Evolutionary conservation across 2,888 invertebrate species (phyloP).

Genomic region (Microplitis deprimator): DNA sequence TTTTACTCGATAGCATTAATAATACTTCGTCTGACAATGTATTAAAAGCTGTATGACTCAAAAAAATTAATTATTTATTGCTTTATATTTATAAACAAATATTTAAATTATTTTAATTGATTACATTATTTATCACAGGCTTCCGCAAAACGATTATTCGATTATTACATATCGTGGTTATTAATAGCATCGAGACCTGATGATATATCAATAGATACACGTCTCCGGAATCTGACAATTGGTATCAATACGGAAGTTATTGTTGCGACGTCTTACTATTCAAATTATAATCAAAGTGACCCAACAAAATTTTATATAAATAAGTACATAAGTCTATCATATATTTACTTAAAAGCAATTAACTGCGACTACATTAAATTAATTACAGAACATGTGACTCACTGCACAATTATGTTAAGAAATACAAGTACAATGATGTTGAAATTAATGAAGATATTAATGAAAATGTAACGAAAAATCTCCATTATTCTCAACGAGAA

Average conservation of each 20-base stretch:
- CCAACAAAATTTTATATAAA: slow-evolving; percentile 50
- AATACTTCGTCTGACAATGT: slow-evolving; percentile 63
- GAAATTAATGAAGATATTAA: slow-evolving; percentile 2
- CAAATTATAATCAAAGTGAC: slow-evolving; percentile 42
- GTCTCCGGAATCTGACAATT: slow-evolving; percentile 63
- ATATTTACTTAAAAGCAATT: no score
- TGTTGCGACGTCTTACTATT: slow-evolving; percentile 60
- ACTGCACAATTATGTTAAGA: slow-evolving; percentile 46
- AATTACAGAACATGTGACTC: slow-evolving; percentile 51
- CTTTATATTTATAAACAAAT: no score
- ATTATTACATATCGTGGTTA: slow-evolving; percentile 68
- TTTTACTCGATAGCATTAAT: slow-evolving; percentile 64
- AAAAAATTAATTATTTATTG: not conserved
- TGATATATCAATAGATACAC: slow-evolving; percentile 60
- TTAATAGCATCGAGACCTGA: slow-evolving; percentile 60
- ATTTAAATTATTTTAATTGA: slow-evolving; percentile 9
- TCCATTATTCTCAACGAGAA: slow-evolving; percentile 54
- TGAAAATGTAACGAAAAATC: slow-evolving; percentile 52
- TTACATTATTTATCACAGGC: slow-evolving; percentile 54
- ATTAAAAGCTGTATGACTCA: slow-evolving; percentile 59
- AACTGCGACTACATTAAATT: not conserved
- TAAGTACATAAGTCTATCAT: slow-evolving; percentile 50
- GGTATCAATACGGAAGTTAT: slow-evolving; percentile 69
- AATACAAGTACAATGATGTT: slow-evolving; percentile 43
- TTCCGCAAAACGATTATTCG: slow-evolving; percentile 64